A percentile compares a stretch with the other conserved stretches of the same genome.
These are phyloP conservation scores for Columba janthina DNA, from an alignment of 2,113 vertebrate species.

Conservation along the genomic window DNA sequence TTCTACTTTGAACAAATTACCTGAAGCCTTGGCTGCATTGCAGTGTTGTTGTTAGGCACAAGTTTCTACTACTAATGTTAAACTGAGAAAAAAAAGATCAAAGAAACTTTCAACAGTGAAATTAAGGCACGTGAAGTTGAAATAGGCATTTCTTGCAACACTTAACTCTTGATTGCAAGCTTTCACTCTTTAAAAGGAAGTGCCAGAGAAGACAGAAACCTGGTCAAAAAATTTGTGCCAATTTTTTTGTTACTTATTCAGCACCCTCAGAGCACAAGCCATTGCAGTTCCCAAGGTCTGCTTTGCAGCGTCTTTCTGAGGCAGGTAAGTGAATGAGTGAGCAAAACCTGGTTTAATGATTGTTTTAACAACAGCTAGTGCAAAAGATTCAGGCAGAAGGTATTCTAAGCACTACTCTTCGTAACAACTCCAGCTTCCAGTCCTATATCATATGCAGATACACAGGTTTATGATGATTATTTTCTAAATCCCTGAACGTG, in stretches of 20 bases:
- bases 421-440: not conserved
- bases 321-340: not conserved
- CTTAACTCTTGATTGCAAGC: conserved; percentile 23
- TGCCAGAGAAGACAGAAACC: not conserved
- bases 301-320: not conserved
- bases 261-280: not conserved
- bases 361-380: not conserved
- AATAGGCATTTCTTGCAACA: conserved; percentile 28
- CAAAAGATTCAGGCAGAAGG: not conserved
- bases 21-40: conserved; percentile 18
- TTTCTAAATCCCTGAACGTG: not conserved
- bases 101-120: conserved; percentile 46
- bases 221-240: not conserved
- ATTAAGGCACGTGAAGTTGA: conserved; percentile 18
- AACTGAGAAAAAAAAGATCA: conserved; percentile 40
- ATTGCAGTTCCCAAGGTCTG: not conserved
- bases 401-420: not conserved
- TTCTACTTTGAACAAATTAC: conserved; percentile 40
- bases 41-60: not conserved
- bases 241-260: not conserved
- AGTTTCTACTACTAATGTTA: conserved; percentile 25
- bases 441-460: not conserved
- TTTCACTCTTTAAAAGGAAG: conserved; percentile 36
- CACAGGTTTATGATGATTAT: not conserved
- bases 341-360: not conserved